These are phyloP conservation scores for Solenopsis invicta DNA, from an alignment of 1,140 invertebrate genomes.

Conservation along the genomic window DNA sequence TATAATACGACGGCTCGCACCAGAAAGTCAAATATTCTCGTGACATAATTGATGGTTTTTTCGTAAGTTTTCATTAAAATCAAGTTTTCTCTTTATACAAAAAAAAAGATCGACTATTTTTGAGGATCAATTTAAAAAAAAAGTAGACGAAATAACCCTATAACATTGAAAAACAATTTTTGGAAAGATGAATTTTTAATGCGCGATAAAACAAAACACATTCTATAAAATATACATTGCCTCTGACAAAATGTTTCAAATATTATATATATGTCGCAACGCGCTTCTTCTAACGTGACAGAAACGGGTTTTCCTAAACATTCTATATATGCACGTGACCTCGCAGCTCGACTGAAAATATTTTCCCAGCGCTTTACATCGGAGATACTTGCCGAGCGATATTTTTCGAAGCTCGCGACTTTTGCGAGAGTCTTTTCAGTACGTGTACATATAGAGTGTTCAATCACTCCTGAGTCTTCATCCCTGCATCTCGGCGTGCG, in stretches of 20 bases:
- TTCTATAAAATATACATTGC: background rate
- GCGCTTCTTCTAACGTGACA: background rate
- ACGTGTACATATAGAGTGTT: slow-evolving; percentile 48
- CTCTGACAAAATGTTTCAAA: background rate
- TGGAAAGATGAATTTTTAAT: background rate
- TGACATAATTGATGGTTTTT: background rate
- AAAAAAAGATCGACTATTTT: background rate
- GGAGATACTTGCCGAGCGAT: slow-evolving; percentile 37
- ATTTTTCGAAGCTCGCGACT: slow-evolving; percentile 60
- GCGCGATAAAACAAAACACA: background rate
- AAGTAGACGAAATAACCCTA: background rate
- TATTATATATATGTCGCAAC: background rate
- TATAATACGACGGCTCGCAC: background rate
- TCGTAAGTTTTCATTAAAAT: background rate
- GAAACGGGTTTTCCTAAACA: slow-evolving; percentile 12
- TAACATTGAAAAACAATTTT: background rate
- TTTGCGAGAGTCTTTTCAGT: slow-evolving; percentile 35
- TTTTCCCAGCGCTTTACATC: slow-evolving; percentile 44
- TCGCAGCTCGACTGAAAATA: slow-evolving; percentile 31
- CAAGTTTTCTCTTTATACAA: background rate
- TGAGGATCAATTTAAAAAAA: background rate
- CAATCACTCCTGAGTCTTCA: slow-evolving; percentile 52
- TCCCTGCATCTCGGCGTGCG: background rate
- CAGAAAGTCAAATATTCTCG: background rate
- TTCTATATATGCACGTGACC: background rate